phyloP scores from a whole-genome alignment of 2,888 invertebrate genomes.

The Diploptera punctata region DNA sequence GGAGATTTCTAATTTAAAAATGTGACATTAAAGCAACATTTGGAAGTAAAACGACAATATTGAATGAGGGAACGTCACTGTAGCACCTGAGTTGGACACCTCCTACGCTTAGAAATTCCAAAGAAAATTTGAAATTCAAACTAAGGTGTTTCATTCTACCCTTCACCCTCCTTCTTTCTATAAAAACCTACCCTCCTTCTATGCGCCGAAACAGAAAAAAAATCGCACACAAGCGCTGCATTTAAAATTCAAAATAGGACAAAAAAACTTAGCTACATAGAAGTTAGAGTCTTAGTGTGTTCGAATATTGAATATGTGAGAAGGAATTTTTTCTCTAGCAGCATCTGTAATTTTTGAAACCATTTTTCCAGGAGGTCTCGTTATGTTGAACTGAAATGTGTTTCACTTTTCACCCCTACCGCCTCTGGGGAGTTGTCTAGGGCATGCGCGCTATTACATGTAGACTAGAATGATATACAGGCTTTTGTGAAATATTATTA shows the following conservation, averaged over 20 bases:
- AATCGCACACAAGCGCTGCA: not conserved
- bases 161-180: not conserved
- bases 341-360: not conserved
- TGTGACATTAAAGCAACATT: not conserved
- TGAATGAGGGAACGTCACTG: not conserved
- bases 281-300: not conserved
- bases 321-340: not conserved
- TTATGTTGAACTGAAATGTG: not conserved
- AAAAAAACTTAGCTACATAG: not conserved
- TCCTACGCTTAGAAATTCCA: slow-evolving; percentile 29
- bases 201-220: not conserved
- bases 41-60: not conserved
- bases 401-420: not conserved
- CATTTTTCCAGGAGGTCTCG: not conserved
- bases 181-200: not conserved
- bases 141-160: slow-evolving; percentile 17
- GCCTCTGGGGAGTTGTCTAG: not conserved
- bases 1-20: not conserved
- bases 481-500: too few species aligned
- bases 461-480: too few species aligned
- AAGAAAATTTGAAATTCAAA: slow-evolving; percentile 35
- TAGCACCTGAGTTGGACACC: not conserved
- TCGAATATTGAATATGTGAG: slow-evolving; percentile 9
- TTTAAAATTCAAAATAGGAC: slow-evolving; percentile 25
- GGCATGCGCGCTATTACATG: too few species aligned